Conservation (phyloP, 2,888 invertebrate species). For the Baronia brevicornis region DNA sequence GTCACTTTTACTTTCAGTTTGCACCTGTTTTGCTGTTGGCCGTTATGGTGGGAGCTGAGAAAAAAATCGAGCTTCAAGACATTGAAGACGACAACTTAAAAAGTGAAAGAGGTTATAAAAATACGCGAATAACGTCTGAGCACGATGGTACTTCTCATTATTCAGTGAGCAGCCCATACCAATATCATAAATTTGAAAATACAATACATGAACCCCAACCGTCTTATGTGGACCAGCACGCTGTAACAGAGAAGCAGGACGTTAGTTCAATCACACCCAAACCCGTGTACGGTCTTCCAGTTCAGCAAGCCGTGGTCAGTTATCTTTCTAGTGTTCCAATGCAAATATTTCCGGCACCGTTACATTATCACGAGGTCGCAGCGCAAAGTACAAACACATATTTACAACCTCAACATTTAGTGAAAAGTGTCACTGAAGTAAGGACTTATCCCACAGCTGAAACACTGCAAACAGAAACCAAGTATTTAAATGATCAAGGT, state of each 20-base stretch:
- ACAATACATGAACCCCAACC: slow-evolving; percentile 31
- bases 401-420: slow-evolving; percentile 36
- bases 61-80: slow-evolving; percentile 83
- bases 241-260: slow-evolving; percentile 59
- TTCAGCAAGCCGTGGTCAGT: slow-evolving; percentile 57
- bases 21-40: slow-evolving; percentile 43
- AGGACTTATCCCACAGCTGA: slow-evolving; percentile 37
- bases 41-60: slow-evolving; percentile 61
- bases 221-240: slow-evolving; percentile 59
- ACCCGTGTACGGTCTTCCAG: slow-evolving; percentile 31
- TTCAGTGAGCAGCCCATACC: slow-evolving; percentile 46
- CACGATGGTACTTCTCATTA: slow-evolving; percentile 35
- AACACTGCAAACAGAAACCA: slow-evolving; percentile 40
- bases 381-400: slow-evolving; percentile 31
- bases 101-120: no score
- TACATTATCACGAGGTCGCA: slow-evolving; percentile 48
- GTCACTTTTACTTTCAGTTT: slow-evolving; percentile 51
- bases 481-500: slow-evolving; percentile 49
- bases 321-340: slow-evolving; percentile 63
- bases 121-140: slow-evolving; percentile 27
- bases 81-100: slow-evolving; percentile 82
- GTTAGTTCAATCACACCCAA: slow-evolving; percentile 28
- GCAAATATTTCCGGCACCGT: slow-evolving; percentile 66
- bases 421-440: slow-evolving; percentile 27
- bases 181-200: slow-evolving; percentile 42